Evolutionary conservation across 2,797 vertebrate species (phyloP).

Genomic region (Neoniphon sammara): DNA sequence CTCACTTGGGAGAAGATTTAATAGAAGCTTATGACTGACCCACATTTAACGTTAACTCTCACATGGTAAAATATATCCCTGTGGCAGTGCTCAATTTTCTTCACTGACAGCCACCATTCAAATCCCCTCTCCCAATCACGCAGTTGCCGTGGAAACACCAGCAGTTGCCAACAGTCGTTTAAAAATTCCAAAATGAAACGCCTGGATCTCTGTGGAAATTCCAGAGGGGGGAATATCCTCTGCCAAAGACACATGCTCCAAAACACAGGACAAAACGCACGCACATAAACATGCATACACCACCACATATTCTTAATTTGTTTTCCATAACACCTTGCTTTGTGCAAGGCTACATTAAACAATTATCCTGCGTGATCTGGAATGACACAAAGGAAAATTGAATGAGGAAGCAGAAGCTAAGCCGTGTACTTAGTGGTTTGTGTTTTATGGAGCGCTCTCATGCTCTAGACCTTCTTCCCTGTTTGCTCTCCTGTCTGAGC

Average conservation of each 20-base stretch:
- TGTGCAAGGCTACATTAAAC: conserved; percentile 48
- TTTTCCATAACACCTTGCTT: conserved; percentile 45
- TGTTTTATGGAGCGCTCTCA: conserved; percentile 56
- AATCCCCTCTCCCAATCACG: conserved; percentile 74
- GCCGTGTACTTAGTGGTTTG: conserved; percentile 55
- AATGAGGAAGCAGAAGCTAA: conserved; percentile 49
- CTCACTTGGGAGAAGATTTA: conserved; percentile 76
- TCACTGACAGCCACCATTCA: conserved; percentile 74
- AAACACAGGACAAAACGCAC: conserved; percentile 20
- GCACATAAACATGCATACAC: background rate
- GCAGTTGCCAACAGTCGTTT: conserved; percentile 74
- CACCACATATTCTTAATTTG: conserved; percentile 29
- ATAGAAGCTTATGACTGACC: conserved; percentile 79
- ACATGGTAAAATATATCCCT: conserved; percentile 67
- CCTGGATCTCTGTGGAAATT: conserved; percentile 68
- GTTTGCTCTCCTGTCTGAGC: conserved; percentile 40
- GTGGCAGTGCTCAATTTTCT: conserved; percentile 71
- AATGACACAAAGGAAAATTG: conserved; percentile 56
- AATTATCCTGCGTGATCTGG: conserved; percentile 49
- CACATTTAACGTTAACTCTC: conserved; percentile 79
- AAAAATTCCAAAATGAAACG: conserved; percentile 71
- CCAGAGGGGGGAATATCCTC: conserved; percentile 59
- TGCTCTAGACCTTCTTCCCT: conserved; percentile 46
- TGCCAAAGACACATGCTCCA: conserved; percentile 33
- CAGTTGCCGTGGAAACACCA: conserved; percentile 80